phyloP scores from a whole-genome alignment of 2,797 vertebrate species.

The Bradypodion ventrale region DNA sequence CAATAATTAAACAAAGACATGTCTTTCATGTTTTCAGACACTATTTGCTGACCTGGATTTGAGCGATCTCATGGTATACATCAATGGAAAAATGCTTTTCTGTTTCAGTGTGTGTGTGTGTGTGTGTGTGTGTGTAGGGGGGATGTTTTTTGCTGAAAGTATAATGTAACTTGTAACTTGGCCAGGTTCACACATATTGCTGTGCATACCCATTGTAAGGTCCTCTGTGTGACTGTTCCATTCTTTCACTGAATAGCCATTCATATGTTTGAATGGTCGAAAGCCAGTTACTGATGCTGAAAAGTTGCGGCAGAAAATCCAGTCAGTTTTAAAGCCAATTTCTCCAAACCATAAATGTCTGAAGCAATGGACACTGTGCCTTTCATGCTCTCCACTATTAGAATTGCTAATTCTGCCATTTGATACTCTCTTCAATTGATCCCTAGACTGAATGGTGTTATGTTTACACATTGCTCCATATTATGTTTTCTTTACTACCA shows the following conservation, averaged over 20 bases:
- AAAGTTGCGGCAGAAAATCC: conserved; percentile 23
- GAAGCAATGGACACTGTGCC: conserved; percentile 13
- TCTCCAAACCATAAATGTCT: conserved; percentile 39
- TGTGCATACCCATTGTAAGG: conserved; percentile 20
- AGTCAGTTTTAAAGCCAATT: conserved; percentile 40
- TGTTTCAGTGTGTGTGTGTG: not conserved
- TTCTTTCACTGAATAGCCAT: conserved; percentile 19
- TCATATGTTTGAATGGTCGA: conserved; percentile 19
- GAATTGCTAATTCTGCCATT: conserved; percentile 17
- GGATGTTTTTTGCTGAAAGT: conserved; percentile 3
- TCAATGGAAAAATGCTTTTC: not conserved
- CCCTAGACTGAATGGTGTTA: conserved; percentile 25
- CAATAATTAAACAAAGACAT: not conserved
- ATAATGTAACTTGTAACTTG: conserved; percentile 21
- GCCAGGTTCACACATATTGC: conserved; percentile 22
- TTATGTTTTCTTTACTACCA: conserved; percentile 55
- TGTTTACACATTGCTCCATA: conserved; percentile 29
- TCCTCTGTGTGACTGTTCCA: not conserved
- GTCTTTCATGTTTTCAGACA: not conserved
- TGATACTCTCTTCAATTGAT: not conserved
- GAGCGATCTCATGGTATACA: not conserved
- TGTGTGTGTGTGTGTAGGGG: no score
- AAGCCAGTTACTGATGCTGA: conserved; percentile 20
- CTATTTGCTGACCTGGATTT: conserved; percentile 8
- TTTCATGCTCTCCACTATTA: conserved; percentile 17